These are phyloP conservation scores for Drosophila nr. perissopoda DNA, from an alignment of 2,888 invertebrate species.

Conservation along the genomic window DNA sequence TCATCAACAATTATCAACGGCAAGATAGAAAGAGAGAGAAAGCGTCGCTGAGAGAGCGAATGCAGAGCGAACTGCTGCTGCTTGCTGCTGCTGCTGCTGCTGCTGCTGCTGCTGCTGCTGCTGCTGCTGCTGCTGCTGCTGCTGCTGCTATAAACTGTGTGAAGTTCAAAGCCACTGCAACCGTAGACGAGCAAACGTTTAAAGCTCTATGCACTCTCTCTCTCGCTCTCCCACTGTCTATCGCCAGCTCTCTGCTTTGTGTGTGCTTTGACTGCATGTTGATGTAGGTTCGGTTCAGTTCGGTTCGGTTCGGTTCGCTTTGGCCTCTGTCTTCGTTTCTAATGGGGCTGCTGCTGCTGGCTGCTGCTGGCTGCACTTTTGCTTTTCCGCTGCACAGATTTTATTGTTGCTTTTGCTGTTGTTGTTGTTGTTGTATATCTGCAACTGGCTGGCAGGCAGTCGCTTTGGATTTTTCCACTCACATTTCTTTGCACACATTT, in stretches of 20 bases:
- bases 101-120: background rate
- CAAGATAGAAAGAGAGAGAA: constrained; percentile 11
- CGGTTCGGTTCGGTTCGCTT: constrained; percentile 53
- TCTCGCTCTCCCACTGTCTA: constrained; percentile 24
- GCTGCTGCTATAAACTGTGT: constrained; percentile 58
- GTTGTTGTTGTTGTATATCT: constrained; percentile 26
- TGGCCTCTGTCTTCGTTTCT: constrained; percentile 53
- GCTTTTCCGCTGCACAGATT: constrained; percentile 75
- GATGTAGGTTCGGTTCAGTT: constrained; percentile 70
- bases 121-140: background rate
- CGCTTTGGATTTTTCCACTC: constrained; percentile 74
- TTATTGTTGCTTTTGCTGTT: constrained; percentile 7
- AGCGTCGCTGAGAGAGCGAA: constrained; percentile 18
- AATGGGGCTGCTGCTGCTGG: constrained; percentile 57
- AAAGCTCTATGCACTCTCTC: constrained; percentile 29
- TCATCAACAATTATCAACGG: constrained; percentile 47
- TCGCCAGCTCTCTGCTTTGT: constrained; percentile 8
- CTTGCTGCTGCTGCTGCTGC: background rate
- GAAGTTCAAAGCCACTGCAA: constrained; percentile 75
- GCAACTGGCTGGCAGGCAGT: constrained; percentile 34
- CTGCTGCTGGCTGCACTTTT: constrained; percentile 66
- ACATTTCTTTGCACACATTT: constrained; percentile 69
- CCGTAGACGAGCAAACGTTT: constrained; percentile 5
- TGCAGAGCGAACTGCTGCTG: constrained; percentile 1
- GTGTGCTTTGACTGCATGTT: constrained; percentile 44